Evolutionary conservation across 2,113 vertebrate species (phyloP), one percentile per base, ranked within the genome.

Genomic region (Myodes glareolus): DNA sequence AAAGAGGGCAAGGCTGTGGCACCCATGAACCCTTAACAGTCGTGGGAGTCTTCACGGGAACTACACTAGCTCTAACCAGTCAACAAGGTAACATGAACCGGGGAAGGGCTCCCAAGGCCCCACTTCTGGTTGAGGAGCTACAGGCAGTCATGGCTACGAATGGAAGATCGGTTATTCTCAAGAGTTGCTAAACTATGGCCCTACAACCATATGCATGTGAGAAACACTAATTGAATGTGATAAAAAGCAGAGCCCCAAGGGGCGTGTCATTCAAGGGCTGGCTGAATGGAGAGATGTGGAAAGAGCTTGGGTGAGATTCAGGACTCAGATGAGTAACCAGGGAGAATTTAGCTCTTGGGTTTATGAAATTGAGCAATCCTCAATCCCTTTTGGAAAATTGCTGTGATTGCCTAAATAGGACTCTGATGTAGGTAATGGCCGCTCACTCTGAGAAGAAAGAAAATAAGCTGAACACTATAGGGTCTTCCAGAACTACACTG

Each of bases 201-300:
- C 61, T 67, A 27, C 27, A 47, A 7, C 61, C 61, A 47, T 19
- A 27, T 33, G n/a, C 81, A 61, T 10, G 42, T 16, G 25, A 63
- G 58, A 42, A 42, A 63, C 25, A 31, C 7, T 63, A 8, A 42
- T 29, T 42, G 4, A 31, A 63, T 13, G 17, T 29, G n/a, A 39
- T 63, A 3, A 12, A 68, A 68, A 63, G 7, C 0, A 13, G 1
- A 3, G 23, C 19, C 45, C 1, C 0, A 13, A 31, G 36, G 23
- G 42, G 0, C 9, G 0, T 1, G 3, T 19, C 1, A 4, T 5
- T 6, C 42, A 0, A 0, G 0, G 7, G 17, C 11, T 3, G 2
- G 1, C 33, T 25, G 13, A 14, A 6, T 21, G 23, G 58, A 14
- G 36, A 58, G 42, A 65, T 1, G 0, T 12, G 52, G 7, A 77